Evolutionary conservation across 2,113 vertebrate genomes (phyloP).

Genomic region (Verasper variegatus): DNA sequence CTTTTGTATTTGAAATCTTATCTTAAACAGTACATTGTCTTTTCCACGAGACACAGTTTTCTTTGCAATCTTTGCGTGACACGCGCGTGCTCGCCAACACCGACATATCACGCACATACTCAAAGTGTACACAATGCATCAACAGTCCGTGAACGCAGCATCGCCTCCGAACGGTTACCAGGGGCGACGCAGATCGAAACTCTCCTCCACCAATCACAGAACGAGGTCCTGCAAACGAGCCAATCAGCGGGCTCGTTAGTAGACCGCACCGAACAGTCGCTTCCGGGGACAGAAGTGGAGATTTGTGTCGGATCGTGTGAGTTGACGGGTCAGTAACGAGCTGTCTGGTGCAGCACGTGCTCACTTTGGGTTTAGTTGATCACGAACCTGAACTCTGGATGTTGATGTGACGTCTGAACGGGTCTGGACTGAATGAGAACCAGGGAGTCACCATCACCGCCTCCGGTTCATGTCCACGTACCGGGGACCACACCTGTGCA

Average conservation of each 20-base stretch:
- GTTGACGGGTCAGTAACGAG: not conserved
- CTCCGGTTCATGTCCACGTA: slow-evolving; percentile 93
- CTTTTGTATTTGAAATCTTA: too few species aligned
- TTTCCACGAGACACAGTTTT: too few species aligned
- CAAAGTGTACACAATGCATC: not conserved
- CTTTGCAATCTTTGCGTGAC: too few species aligned
- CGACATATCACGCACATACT: too few species aligned
- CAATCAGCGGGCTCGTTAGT: slow-evolving; percentile 53
- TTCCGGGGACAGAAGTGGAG: slow-evolving; percentile 22
- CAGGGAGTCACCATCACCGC: slow-evolving; percentile 86
- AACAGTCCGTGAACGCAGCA: not conserved
- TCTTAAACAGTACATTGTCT: too few species aligned
- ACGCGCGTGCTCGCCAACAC: too few species aligned
- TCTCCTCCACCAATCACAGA: slow-evolving; percentile 69
- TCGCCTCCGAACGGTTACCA: slow-evolving; percentile 44
- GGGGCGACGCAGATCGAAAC: slow-evolving; percentile 53
- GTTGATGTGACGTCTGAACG: too few species aligned
- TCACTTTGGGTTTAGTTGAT: not conserved
- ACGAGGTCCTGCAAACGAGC: slow-evolving; percentile 42
- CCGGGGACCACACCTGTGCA: slow-evolving; percentile 93
- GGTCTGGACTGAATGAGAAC: slow-evolving; percentile 86
- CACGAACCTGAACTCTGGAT: not conserved
- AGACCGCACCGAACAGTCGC: not conserved
- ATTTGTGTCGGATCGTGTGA: slow-evolving; percentile 17
- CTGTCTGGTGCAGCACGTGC: accelerated